phyloP scores from a whole-genome alignment of 2,113 vertebrate genomes.

The Haemorhous mexicanus region DNA sequence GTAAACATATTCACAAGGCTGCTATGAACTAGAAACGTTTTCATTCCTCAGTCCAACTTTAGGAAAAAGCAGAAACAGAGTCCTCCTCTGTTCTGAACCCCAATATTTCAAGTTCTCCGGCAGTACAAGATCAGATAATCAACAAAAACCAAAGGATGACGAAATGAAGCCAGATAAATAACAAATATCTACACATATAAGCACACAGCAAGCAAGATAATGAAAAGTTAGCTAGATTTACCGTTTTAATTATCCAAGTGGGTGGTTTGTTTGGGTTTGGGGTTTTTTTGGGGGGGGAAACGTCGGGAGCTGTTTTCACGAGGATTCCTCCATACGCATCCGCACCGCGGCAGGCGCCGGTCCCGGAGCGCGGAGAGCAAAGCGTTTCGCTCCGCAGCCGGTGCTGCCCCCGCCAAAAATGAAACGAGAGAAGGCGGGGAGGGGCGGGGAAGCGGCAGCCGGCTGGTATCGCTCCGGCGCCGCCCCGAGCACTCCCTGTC shows the following conservation, averaged over 20 bases:
- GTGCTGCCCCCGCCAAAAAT: not conserved
- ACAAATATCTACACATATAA: not conserved
- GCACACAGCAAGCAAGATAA: slow-evolving; percentile 23
- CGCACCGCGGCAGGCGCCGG: not conserved
- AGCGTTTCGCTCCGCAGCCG: not conserved
- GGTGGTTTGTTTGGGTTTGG: slow-evolving; percentile 32
- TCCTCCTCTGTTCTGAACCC: not conserved
- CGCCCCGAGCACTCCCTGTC: not conserved
- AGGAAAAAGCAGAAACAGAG: not conserved
- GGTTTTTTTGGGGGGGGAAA: not conserved
- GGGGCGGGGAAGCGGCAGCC: not conserved
- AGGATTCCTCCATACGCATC: not conserved
- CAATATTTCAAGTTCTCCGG: not conserved
- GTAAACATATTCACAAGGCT: not conserved
- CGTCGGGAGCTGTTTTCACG: slow-evolving; percentile 1
- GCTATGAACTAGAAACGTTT: not conserved
- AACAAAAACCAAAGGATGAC: not conserved
- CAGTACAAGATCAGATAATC: not conserved
- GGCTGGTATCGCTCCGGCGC: not conserved
- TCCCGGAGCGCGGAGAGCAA: not conserved
- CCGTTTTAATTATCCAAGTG: slow-evolving; percentile 50
- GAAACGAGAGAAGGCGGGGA: not conserved
- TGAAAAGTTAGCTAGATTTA: slow-evolving; percentile 42
- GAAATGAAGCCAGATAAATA: not conserved
- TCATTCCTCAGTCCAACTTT: not conserved